A percentile compares a stretch with the other conserved stretches of the same genome.
These are phyloP conservation scores for Heliothis virescens DNA, from an alignment of 1,140 invertebrate species.

Conservation along the genomic window DNA sequence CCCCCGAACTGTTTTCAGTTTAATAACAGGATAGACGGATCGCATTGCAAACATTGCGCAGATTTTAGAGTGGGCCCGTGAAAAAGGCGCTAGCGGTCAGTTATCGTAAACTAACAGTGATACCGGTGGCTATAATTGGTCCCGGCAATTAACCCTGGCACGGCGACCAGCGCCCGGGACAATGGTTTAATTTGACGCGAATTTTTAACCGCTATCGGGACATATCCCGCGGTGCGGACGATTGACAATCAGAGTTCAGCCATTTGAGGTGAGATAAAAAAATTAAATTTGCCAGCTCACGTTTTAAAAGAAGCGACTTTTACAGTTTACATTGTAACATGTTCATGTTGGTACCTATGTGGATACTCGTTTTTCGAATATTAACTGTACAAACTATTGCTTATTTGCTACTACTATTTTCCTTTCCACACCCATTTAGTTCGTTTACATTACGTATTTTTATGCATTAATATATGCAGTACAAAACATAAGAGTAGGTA, in stretches of 20 bases:
- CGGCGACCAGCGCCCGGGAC: constrained; percentile 15
- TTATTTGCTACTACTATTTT: no score
- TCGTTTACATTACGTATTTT: no score
- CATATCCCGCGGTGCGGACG: constrained; percentile 46
- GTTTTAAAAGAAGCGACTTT: constrained; percentile 16
- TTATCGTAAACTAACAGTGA: constrained; percentile 61
- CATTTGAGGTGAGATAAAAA: constrained; percentile 44
- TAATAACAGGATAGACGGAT: constrained; percentile 53
- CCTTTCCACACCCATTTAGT: no score
- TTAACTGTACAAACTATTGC: no score
- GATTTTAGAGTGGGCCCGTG: constrained; percentile 49
- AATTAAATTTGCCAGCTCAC: background rate
- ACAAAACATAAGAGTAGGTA: no score
- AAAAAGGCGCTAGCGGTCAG: constrained; percentile 52
- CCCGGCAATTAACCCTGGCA: constrained; percentile 55
- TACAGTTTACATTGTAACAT: background rate
- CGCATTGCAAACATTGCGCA: constrained; percentile 48
- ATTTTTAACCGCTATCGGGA: constrained; percentile 57
- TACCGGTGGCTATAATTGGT: constrained; percentile 59
- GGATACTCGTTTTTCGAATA: no score
- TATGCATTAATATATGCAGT: no score
- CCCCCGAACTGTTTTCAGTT: constrained; percentile 46
- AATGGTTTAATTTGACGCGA: constrained; percentile 60
- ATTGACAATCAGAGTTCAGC: constrained; percentile 56
- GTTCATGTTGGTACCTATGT: background rate